Evolutionary conservation across 2,888 invertebrate genomes (phyloP), one percentile per base, ranked within the genome.

Genomic region (Sarcophaga variegata): DNA sequence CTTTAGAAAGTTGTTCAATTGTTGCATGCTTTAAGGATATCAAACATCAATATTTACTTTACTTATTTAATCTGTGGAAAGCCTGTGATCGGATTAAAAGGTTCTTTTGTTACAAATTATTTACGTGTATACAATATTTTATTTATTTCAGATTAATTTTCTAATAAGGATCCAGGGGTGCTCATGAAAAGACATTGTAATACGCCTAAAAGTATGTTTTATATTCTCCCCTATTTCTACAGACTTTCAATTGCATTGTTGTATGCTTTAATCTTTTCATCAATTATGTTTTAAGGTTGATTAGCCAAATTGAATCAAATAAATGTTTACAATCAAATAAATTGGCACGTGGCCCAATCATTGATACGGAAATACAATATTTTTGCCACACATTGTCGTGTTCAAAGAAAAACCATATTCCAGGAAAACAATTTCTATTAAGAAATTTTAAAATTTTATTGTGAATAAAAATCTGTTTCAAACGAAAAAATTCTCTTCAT

Each of bases 261-360:
- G 14, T 59, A 14, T 17, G 17, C n/a, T 17, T 17, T 59, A 59
- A 17, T 64, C 22, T 67, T 45, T 20, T 67, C 45, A 20, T n/a
- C 67, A 67, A 67, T 67, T 67, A 69, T 49, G 20, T 69, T 69
- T 49, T 14, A 22, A 22, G 47, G 20, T 69, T 49, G 69, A 69
- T 69, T 69, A 22, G 49, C 14, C 69, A 49, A 69, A 69, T 49
- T 69, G 22, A 69, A 69, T 22, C 47, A 69, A 69, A 22, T 67
- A 4, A 67, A n/a, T n/a, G 37, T 67, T n/a, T n/a, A n/a, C n/a
- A 69, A 69, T 22, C 47, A 69, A 69, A 22, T 67, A 4, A 67
- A n/a, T n/a, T 67, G 14, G 37, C 49, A 49, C 49, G 49, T 69
- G 69, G 17, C 12, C 8, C 49, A 22, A 11, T 22, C n/a, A 49